Conservation (phyloP, 2,797 vertebrate genomes). For the Hemibagrus guttatus region DNA sequence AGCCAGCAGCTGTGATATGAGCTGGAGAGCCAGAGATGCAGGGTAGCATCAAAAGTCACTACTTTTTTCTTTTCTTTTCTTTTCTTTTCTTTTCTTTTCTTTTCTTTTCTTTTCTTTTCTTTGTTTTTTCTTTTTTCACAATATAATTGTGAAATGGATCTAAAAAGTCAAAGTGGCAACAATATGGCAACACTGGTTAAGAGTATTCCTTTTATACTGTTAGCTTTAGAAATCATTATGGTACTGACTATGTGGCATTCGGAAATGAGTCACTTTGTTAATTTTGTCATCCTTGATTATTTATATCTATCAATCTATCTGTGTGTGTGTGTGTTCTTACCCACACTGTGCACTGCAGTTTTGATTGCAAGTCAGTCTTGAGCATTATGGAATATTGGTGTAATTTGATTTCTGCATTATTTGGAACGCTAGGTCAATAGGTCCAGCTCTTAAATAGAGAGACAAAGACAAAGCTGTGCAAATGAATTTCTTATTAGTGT, state of each 20-base stretch:
- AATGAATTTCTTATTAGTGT: constrained; percentile 86
- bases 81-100: background rate
- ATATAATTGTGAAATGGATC: background rate
- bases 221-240: background rate
- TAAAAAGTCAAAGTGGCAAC: background rate
- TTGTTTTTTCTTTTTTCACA: background rate
- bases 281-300: background rate
- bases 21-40: background rate
- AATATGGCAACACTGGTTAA: background rate
- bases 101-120: no score
- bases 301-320: background rate
- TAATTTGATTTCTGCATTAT: constrained; percentile 40
- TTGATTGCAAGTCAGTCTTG: background rate
- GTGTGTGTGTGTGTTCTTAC: background rate
- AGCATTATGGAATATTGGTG: constrained; percentile 20
- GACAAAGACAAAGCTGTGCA: constrained; percentile 66
- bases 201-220: background rate
- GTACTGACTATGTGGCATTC: background rate
- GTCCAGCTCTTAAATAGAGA: constrained; percentile 47
- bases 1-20: background rate
- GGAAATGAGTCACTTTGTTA: background rate
- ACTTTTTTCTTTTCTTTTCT: no score
- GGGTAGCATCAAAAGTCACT: background rate
- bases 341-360: background rate
- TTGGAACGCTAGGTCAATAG: constrained; percentile 14